Percentiles rank a stretch among this genome's conserved stretches.
phyloP scores from a whole-genome alignment of 2,888 invertebrate species.

The Philopedon plagiatum region DNA sequence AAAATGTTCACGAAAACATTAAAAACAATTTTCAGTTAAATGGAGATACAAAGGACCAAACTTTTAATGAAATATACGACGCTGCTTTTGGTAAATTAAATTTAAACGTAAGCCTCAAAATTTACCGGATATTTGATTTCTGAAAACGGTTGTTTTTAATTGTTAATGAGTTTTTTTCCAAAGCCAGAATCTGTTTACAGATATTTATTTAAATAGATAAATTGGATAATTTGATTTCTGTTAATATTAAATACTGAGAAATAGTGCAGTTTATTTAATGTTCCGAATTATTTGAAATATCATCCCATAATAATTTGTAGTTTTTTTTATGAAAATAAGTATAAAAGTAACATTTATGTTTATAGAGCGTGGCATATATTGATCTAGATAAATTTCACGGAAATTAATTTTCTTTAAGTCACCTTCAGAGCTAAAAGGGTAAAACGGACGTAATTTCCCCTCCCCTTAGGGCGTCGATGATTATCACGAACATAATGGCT shows the following conservation, averaged over 20 bases:
- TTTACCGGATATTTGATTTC: background rate
- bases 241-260: too few relatives aligned
- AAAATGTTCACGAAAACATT: background rate
- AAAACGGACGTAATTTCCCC: background rate
- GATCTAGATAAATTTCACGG: background rate
- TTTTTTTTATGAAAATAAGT: background rate
- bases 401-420: slow-evolving; percentile 17
- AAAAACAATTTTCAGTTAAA: background rate
- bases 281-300: too few relatives aligned
- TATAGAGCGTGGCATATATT: background rate
- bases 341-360: background rate
- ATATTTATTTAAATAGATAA: too few relatives aligned
- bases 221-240: too few relatives aligned
- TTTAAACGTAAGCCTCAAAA: background rate
- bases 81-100: background rate
- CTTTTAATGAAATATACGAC: background rate
- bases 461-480: background rate
- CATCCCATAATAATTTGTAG: too few relatives aligned
- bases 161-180: background rate
- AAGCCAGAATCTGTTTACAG: too few relatives aligned
- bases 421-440: slow-evolving; percentile 4
- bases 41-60: background rate
- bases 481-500: slow-evolving; percentile 22
- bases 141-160: background rate
- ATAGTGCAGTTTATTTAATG: too few relatives aligned